Percentiles rank a stretch among this genome's conserved stretches.
phyloP scores from a whole-genome alignment of 2,113 vertebrate genomes.

The Ciconia stormi region DNA sequence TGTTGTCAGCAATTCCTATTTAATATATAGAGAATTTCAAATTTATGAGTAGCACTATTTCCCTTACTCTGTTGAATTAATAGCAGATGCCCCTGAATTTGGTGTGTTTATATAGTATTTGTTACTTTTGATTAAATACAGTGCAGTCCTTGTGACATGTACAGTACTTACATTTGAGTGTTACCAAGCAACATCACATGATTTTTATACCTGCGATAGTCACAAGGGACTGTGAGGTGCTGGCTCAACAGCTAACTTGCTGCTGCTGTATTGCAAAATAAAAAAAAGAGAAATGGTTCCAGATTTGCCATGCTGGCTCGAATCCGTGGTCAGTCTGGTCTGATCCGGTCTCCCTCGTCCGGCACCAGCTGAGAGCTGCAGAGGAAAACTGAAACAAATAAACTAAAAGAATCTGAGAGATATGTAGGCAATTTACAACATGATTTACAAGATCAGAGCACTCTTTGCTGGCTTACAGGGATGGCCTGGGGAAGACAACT shows the following conservation, averaged over 20 bases:
- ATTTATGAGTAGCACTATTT: slow-evolving; percentile 29
- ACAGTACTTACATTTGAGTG: not conserved
- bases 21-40: slow-evolving; percentile 8
- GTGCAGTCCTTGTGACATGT: not conserved
- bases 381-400: slow-evolving; percentile 2
- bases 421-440: not conserved
- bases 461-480: not conserved
- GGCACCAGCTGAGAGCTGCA: not conserved
- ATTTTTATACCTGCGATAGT: slow-evolving; percentile 8
- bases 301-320: not conserved
- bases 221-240: not conserved
- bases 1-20: slow-evolving; percentile 46
- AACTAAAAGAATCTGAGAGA: slow-evolving; percentile 9
- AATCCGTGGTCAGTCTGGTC: not conserved
- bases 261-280: not conserved
- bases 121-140: slow-evolving; percentile 39
- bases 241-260: slow-evolving; percentile 13
- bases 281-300: not conserved
- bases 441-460: not conserved
- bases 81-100: slow-evolving; percentile 28
- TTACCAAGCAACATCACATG: slow-evolving; percentile 38
- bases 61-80: slow-evolving; percentile 22
- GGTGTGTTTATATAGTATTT: slow-evolving; percentile 40
- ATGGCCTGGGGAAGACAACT: not conserved
- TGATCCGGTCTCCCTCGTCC: not conserved